These are phyloP conservation scores for Gyps fulvus DNA, from an alignment of 2,113 vertebrate genomes.

Conservation along the genomic window DNA sequence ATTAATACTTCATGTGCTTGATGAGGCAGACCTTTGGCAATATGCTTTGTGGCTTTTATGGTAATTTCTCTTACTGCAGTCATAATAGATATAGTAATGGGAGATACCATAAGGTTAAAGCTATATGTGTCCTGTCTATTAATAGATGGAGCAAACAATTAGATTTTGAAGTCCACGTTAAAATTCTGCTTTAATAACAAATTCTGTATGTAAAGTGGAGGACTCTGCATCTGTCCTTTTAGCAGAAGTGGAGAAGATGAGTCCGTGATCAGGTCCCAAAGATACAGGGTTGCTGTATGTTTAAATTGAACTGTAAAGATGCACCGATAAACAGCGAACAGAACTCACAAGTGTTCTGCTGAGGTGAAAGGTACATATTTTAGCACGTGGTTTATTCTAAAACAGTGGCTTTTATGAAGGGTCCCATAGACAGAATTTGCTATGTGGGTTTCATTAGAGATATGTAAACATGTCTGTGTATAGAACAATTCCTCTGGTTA, in stretches of 20 bases:
- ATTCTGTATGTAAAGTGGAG: background rate
- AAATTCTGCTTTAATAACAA: background rate
- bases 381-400: background rate
- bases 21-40: conserved; percentile 9
- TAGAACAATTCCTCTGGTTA: background rate
- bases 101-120: background rate
- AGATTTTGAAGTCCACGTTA: background rate
- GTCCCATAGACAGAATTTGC: background rate
- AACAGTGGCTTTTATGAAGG: background rate
- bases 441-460: background rate
- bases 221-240: background rate
- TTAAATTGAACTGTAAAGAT: background rate
- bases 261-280: background rate
- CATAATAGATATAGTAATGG: background rate
- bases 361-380: background rate
- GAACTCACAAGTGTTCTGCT: background rate
- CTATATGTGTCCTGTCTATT: background rate
- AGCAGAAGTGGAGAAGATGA: background rate
- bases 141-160: background rate
- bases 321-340: background rate
- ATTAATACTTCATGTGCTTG: conserved; percentile 32
- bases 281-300: background rate
- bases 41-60: background rate
- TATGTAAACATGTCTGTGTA: background rate
- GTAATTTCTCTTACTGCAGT: background rate